phyloP scores from a whole-genome alignment of 2,888 invertebrate species.

The Galerucella nymphaeae region DNA sequence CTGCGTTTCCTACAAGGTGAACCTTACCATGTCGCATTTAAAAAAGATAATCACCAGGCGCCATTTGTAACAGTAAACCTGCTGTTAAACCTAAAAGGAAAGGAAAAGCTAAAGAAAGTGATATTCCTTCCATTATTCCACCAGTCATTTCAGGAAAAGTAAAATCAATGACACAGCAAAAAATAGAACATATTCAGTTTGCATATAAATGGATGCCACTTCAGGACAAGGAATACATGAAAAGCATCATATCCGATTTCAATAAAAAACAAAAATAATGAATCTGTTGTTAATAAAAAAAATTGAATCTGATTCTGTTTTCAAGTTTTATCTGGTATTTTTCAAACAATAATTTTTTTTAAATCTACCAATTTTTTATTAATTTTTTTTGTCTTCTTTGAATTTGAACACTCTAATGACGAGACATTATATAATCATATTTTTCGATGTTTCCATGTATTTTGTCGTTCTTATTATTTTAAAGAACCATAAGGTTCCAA shows the following conservation, averaged over 20 bases:
- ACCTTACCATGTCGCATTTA: background rate
- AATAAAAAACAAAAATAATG: background rate
- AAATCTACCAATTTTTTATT: no score
- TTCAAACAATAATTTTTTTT: background rate
- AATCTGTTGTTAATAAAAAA: background rate
- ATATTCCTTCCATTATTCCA: no score
- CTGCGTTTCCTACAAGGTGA: background rate
- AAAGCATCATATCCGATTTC: background rate
- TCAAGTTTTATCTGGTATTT: background rate
- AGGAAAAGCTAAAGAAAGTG: no score
- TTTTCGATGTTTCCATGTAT: background rate
- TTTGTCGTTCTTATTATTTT: background rate
- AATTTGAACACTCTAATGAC: background rate
- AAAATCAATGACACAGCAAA: background rate
- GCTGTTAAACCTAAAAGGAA: background rate
- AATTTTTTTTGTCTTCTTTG: no score
- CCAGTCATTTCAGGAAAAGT: background rate
- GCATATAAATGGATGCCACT: constrained; percentile 2
- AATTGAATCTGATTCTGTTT: background rate
- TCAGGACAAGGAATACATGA: background rate
- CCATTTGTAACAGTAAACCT: background rate
- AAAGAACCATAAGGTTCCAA: no score
- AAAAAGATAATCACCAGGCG: background rate
- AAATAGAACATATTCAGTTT: background rate
- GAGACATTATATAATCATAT: background rate